phyloP scores from a whole-genome alignment of 2,797 vertebrate genomes.

The Esox masquinongy region DNA sequence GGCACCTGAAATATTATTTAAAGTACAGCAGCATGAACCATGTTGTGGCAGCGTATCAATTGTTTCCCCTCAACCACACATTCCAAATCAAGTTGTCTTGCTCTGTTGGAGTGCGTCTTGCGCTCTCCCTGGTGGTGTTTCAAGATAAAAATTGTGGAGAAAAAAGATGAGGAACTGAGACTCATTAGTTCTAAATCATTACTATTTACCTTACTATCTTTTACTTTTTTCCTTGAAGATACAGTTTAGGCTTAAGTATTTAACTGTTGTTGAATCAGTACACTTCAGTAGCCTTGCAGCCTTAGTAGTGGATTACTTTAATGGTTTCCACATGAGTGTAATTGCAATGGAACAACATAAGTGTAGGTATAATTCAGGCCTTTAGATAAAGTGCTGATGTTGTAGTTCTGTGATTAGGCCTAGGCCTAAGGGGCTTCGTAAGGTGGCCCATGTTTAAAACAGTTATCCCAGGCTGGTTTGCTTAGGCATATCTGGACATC shows the following conservation, averaged over 20 bases:
- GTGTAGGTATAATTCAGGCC: conserved; percentile 32
- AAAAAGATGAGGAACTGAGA: not conserved
- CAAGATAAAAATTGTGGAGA: not conserved
- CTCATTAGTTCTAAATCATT: not conserved
- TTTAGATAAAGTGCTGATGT: conserved; percentile 40
- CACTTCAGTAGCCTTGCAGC: conserved; percentile 20
- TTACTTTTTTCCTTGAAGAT: not conserved
- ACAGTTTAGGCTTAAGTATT: not conserved
- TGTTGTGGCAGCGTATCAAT: not conserved
- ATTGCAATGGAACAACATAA: conserved; percentile 52
- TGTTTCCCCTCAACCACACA: not conserved
- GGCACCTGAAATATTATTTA: no score
- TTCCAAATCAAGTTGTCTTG: not conserved
- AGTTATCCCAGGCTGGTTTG: not conserved
- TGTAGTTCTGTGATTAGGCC: conserved; percentile 60
- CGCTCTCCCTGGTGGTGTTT: not conserved
- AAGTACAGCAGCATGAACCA: no score
- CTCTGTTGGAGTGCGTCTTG: not conserved
- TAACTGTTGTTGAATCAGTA: conserved; percentile 14
- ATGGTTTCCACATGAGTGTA: conserved; percentile 72
- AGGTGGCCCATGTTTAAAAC: not conserved
- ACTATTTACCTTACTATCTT: not conserved
- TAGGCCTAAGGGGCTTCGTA: conserved; percentile 24
- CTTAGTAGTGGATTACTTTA: conserved; percentile 50
- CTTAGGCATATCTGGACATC: not conserved